Evolutionary conservation across 2,113 vertebrate species (phyloP), one percentile per base, ranked within the genome.

Genomic region (Diphyllodes magnificus): DNA sequence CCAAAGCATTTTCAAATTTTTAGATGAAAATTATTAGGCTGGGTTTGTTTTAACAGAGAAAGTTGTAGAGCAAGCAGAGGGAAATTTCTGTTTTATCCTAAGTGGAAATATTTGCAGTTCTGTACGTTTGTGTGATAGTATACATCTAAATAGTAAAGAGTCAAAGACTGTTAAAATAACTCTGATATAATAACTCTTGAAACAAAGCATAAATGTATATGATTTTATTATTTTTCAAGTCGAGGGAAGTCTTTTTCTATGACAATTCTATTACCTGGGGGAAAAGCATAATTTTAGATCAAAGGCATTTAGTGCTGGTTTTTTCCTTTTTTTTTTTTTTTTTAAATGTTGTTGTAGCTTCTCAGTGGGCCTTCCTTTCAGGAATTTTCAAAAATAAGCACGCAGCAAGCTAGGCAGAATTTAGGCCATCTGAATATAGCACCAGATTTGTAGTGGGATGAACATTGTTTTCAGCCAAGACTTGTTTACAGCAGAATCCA

Each of bases 391-490:
- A 66, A 89, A 75, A 51, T 27, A 56, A 70, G 19, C 9, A 6
- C 15, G 19, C n/a, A 66, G 70, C 1, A 2, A 80, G 30, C 23
- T 59, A 66, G 33, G 14, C 81, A 44, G 35, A 81, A 86, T 86
- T 69, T 70, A 86, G 73, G 47, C 42, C 78, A 37, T 86, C 16
- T 61, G 80, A 78, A 51, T 71, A 47, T 86, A 84, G 60, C 24
- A 44, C 8, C 57, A 71, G 53, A 31, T 84, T 92, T 94, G 40
- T 20, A 56, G 84, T 51, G 65, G 60, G 47, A 71, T 47, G 27
- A 87, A 25, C n/a, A 60, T 18, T 51, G 39, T 82, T 95, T 94
- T 92, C 33, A 87, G 86, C 79, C 30, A 72, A 56, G 66, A 31
- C 47, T 82, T 87, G 40, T 90, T 96, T 90, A 42, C 70, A 72